A percentile compares a stretch with the other conserved stretches of the same genome.
phyloP scores from a whole-genome alignment of 2,113 vertebrate species.

The Crotalus tigris region DNA sequence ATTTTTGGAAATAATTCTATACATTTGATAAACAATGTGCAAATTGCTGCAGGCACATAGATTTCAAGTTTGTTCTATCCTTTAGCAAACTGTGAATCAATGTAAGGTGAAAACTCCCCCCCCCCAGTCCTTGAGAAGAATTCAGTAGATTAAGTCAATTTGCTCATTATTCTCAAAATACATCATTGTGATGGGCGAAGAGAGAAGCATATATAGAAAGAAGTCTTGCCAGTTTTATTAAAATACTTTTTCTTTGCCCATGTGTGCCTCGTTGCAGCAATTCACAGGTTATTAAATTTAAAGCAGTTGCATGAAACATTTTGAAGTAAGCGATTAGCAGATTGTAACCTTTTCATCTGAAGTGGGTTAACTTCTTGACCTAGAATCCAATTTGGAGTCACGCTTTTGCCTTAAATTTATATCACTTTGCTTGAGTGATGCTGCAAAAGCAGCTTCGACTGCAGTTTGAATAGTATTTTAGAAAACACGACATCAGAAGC shows the following conservation, averaged over 20 bases:
- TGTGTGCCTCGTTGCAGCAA: not conserved
- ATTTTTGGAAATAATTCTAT: no score
- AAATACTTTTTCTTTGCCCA: not conserved
- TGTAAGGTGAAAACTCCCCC: no score
- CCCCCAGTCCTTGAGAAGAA: not conserved
- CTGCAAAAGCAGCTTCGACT: not conserved
- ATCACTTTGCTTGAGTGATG: not conserved
- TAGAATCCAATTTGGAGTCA: not conserved
- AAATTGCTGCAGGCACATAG: no score
- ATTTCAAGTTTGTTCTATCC: no score
- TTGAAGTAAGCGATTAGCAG: not conserved
- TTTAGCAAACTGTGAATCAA: no score
- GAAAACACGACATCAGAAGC: not conserved
- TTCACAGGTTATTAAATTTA: slow-evolving; percentile 3
- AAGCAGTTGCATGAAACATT: slow-evolving; percentile 20
- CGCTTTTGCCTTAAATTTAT: not conserved
- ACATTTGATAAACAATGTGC: no score
- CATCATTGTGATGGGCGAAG: not conserved
- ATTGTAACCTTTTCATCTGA: slow-evolving; percentile 1
- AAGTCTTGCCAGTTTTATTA: not conserved
- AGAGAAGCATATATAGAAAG: not conserved
- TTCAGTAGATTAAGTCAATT: not conserved
- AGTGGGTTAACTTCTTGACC: slow-evolving; percentile 14
- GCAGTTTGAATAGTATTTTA: slow-evolving; percentile 4
- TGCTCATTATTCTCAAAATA: not conserved